These are phyloP conservation scores for Lamellibrachia satsuma DNA, from an alignment of 2,888 invertebrate genomes.

Conservation along the genomic window DNA sequence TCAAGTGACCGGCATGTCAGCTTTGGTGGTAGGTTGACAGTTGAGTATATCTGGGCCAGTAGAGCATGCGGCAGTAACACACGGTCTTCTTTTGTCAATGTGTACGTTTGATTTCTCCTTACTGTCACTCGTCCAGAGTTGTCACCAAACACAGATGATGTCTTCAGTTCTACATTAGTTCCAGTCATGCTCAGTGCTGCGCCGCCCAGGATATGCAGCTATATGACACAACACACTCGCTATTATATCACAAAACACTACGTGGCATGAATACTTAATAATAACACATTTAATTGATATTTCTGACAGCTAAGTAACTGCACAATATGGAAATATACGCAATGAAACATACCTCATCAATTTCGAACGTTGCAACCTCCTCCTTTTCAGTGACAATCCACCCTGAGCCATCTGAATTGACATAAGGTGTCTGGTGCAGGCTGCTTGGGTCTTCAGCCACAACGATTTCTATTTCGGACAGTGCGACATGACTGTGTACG, in stretches of 20 bases:
- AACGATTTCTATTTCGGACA: slow-evolving; percentile 47
- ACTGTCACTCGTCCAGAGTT: slow-evolving; percentile 38
- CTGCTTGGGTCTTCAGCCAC: slow-evolving; percentile 48
- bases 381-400: slow-evolving; percentile 42
- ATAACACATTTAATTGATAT: no score
- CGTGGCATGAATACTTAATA: neutral
- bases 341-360: slow-evolving; percentile 44
- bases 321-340: no score
- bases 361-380: slow-evolving; percentile 30
- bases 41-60: slow-evolving; percentile 45
- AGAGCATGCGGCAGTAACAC: slow-evolving; percentile 45
- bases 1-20: slow-evolving; percentile 49
- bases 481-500: slow-evolving; percentile 34
- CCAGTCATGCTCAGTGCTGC: slow-evolving; percentile 46
- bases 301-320: no score
- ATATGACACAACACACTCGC: slow-evolving; percentile 10
- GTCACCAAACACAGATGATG: slow-evolving; percentile 44
- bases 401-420: slow-evolving; percentile 42
- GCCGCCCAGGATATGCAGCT: slow-evolving; percentile 49
- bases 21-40: slow-evolving; percentile 43
- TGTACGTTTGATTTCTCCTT: slow-evolving; percentile 41
- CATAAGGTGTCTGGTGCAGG: slow-evolving; percentile 43
- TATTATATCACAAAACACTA: neutral
- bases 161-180: slow-evolving; percentile 35
- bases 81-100: slow-evolving; percentile 35